Evolutionary conservation across 2,113 vertebrate species (phyloP).

Genomic region (Sigmodon hispidus): DNA sequence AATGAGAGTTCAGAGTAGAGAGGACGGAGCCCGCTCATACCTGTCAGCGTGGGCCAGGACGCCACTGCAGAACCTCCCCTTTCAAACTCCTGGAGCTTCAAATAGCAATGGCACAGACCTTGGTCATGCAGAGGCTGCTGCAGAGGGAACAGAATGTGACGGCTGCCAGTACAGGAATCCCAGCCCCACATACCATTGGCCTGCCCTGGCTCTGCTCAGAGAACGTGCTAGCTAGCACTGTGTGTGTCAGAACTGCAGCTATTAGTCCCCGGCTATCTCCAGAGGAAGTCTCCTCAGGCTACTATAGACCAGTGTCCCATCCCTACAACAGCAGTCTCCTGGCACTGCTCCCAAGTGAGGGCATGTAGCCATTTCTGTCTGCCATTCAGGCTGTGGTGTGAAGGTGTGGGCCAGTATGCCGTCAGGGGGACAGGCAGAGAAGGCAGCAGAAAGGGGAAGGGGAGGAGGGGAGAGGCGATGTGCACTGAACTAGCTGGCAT

Average conservation of each 20-base stretch:
- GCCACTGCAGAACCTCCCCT: neutral
- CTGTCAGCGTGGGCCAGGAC: neutral
- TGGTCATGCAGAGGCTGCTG: neutral
- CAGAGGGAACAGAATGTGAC: accelerated
- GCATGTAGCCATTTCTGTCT: neutral
- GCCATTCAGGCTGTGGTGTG: neutral
- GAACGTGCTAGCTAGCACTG: neutral
- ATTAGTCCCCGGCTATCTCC: neutral
- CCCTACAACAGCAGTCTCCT: neutral
- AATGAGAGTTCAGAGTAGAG: neutral
- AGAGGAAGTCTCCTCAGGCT: neutral
- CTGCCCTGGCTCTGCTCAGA: neutral
- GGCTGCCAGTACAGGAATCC: neutral
- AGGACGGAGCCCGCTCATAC: neutral
- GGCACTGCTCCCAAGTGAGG: neutral
- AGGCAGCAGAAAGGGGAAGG: neutral
- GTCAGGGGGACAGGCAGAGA: neutral
- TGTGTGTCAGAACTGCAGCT: neutral
- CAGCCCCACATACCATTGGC: accelerated
- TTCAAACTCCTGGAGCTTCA: neutral
- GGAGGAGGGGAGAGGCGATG: neutral
- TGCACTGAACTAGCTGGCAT: conserved; percentile 87
- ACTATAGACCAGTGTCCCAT: neutral
- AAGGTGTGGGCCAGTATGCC: neutral
- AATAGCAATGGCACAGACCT: accelerated